These are phyloP conservation scores for Acleris cristana DNA, from an alignment of 2,888 invertebrate genomes.

Conservation along the genomic window DNA sequence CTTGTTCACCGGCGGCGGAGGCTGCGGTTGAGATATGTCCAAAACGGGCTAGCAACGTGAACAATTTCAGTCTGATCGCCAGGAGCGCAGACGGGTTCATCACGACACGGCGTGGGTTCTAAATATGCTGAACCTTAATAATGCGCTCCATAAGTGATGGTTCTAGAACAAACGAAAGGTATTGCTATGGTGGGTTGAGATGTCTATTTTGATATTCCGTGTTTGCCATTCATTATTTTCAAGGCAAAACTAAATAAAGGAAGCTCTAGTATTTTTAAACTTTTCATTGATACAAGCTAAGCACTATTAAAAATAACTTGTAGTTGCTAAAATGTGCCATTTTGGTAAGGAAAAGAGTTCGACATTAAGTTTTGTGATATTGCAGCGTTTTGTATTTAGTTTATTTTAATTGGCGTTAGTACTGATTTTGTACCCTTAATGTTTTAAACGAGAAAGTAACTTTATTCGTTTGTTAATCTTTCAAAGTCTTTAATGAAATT, in stretches of 20 bases:
- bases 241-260: not conserved
- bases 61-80: constrained; percentile 61
- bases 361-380: too few relatives aligned
- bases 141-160: constrained; percentile 28
- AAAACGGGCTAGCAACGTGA: constrained; percentile 57
- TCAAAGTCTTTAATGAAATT: too few relatives aligned
- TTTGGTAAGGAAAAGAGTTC: too few relatives aligned
- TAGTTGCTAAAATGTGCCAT: too few relatives aligned
- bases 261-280: not conserved
- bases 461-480: too few relatives aligned
- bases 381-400: too few relatives aligned
- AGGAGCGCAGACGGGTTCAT: constrained; percentile 42
- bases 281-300: too few relatives aligned
- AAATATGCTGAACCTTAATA: constrained; percentile 34
- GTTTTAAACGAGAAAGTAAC: too few relatives aligned
- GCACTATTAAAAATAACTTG: too few relatives aligned
- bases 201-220: too few relatives aligned
- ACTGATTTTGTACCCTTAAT: too few relatives aligned
- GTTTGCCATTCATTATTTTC: not conserved
- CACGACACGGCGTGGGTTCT: constrained; percentile 33
- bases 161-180: constrained; percentile 26
- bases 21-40: constrained; percentile 54
- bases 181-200: constrained; percentile 1
- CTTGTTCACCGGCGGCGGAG: constrained; percentile 42
- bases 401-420: too few relatives aligned